A percentile compares a stretch with the other conserved stretches of the same genome.
Evolutionary conservation across 2,113 vertebrate genomes (phyloP).

Genomic region (Oncorhynchus kisutch): DNA sequence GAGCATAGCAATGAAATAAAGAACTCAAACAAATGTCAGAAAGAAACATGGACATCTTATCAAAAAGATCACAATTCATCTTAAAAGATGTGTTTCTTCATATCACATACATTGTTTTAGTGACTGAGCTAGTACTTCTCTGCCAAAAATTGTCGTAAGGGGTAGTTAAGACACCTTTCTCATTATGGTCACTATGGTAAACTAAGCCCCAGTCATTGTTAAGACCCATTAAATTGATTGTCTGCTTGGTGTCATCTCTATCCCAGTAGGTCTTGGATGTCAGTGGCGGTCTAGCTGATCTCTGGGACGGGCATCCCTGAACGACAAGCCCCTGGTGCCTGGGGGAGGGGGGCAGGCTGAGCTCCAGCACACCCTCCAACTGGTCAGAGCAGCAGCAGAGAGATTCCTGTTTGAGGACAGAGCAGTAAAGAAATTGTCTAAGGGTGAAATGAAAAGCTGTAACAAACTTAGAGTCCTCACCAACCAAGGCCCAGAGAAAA

Average conservation of each 20-base stretch:
- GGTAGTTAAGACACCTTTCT: not conserved
- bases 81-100: not conserved
- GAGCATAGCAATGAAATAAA: not conserved
- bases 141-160: not conserved
- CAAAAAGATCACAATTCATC: conserved; percentile 9
- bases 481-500: too few species aligned
- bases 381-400: conserved; percentile 81
- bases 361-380: conserved; percentile 76
- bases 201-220: not conserved
- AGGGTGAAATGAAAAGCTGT: too few species aligned
- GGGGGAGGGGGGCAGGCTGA: conserved; percentile 67
- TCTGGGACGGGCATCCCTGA: conserved; percentile 27
- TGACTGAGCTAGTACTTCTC: not conserved
- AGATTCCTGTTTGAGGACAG: conserved; percentile 72
- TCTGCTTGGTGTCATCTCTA: conserved; percentile 22
- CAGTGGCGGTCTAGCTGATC: conserved; percentile 40
- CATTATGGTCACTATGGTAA: not conserved
- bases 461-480: not conserved
- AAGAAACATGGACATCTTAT: not conserved
- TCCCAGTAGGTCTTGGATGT: conserved; percentile 37
- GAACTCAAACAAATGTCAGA: not conserved
- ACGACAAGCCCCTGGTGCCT: conserved; percentile 24
- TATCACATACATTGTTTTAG: not conserved
- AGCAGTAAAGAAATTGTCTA: not conserved
- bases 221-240: not conserved